Evolutionary conservation across 2,113 vertebrate genomes (phyloP).

Genomic region (Ifrita kowaldi): DNA sequence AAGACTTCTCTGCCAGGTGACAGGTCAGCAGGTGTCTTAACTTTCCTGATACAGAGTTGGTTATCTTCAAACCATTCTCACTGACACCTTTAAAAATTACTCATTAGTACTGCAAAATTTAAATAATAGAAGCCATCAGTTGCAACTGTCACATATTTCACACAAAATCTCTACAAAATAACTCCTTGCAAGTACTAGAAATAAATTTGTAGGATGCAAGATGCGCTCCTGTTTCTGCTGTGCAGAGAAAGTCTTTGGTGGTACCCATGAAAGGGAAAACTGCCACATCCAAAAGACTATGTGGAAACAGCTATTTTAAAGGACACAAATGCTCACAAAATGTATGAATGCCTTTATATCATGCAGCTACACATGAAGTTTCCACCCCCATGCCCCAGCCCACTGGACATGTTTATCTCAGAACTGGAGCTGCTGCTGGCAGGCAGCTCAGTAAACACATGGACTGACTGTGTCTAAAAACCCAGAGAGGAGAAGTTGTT

Average conservation of each 20-base stretch:
- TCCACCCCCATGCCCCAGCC: neutral
- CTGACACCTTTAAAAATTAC: neutral
- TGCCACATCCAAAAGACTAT: neutral
- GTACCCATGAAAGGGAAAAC: neutral
- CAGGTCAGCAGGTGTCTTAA: neutral
- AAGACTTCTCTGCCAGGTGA: neutral
- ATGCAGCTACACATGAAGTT: fast-evolving
- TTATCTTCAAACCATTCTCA: neutral
- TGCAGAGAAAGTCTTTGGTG: neutral
- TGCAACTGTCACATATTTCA: neutral
- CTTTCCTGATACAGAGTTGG: neutral
- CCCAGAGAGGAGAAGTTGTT: neutral
- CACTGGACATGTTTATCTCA: fast-evolving
- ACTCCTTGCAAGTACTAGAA: neutral
- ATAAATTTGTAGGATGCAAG: neutral
- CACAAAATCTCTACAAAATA: neutral
- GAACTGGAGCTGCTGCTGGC: neutral
- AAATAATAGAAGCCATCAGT: neutral
- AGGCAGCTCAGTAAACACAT: neutral
- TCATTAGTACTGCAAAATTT: neutral
- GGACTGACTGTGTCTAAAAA: neutral
- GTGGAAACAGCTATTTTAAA: neutral
- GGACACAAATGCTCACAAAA: neutral
- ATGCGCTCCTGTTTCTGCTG: neutral
- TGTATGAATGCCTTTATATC: neutral